Conservation (phyloP, 2,113 vertebrate species). For the Reinhardtius hippoglossoides region DNA sequence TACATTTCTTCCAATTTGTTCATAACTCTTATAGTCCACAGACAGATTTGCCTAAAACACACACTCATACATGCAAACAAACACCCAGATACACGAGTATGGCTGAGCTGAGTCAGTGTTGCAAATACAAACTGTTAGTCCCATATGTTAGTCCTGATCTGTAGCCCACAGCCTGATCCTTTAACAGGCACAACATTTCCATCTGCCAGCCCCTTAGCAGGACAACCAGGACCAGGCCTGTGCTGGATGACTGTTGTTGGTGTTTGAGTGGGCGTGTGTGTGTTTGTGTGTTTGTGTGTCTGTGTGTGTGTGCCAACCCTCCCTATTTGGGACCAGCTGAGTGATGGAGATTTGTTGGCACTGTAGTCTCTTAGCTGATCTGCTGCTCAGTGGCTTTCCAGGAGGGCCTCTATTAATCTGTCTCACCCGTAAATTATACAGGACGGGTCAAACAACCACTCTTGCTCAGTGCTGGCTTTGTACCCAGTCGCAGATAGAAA, state of each 20-base stretch:
- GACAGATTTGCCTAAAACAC: background rate
- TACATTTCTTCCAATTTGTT: background rate
- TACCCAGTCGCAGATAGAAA: conserved; percentile 18
- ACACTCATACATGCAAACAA: background rate
- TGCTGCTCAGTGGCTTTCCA: conserved; percentile 75
- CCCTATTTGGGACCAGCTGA: conserved; percentile 71
- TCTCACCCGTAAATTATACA: conserved; percentile 66
- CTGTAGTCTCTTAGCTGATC: conserved; percentile 65
- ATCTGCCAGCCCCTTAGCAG: conserved; percentile 69
- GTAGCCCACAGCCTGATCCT: conserved; percentile 62
- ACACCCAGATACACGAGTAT: background rate
- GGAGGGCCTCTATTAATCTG: conserved; percentile 72
- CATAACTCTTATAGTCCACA: background rate
- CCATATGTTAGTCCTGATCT: conserved; percentile 71
- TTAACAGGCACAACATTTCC: conserved; percentile 68
- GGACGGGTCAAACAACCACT: conserved; percentile 44
- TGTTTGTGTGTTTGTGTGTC: conserved; percentile 30
- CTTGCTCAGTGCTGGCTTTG: conserved; percentile 37
- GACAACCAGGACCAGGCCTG: conserved; percentile 55
- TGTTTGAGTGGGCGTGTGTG: conserved; percentile 8
- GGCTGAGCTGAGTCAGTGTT: conserved; percentile 29
- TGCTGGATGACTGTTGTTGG: conserved; percentile 43
- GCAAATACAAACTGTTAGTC: conserved; percentile 44
- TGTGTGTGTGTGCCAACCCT: conserved; percentile 45
- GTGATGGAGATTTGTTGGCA: conserved; percentile 73